These are phyloP conservation scores for Macroramphosus scolopax DNA, from an alignment of 2,797 vertebrate genomes.

Conservation along the genomic window DNA sequence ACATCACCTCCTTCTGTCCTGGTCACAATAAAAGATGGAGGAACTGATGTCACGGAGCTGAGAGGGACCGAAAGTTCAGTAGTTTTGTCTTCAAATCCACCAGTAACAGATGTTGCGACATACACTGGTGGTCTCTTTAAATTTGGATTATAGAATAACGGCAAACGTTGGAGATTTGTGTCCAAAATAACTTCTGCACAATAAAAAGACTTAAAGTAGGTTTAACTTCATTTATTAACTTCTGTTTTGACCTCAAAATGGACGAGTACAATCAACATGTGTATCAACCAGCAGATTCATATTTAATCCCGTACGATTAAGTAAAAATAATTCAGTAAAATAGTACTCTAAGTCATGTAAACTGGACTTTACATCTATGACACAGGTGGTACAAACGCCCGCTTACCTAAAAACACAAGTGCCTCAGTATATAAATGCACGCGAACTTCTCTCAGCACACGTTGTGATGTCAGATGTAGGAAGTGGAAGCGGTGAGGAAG, in stretches of 20 bases:
- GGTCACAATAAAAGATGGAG: slow-evolving; percentile 29
- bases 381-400: slow-evolving; percentile 53
- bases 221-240: slow-evolving; percentile 47
- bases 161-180: background rate
- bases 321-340: too few species aligned
- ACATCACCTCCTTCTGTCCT: slow-evolving; percentile 15
- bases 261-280: slow-evolving; percentile 56
- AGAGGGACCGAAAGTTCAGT: slow-evolving; percentile 4
- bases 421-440: slow-evolving; percentile 45
- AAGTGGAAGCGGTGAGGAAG: too few species aligned
- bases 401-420: slow-evolving; percentile 47
- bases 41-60: slow-evolving; percentile 27
- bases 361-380: slow-evolving; percentile 47
- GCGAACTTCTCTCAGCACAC: slow-evolving; percentile 35
- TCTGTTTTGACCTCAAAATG: slow-evolving; percentile 57
- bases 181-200: background rate
- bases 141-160: too few species aligned
- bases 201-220: slow-evolving; percentile 13
- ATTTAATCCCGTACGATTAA: too few species aligned
- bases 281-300: slow-evolving; percentile 67
- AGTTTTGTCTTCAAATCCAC: too few species aligned
- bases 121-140: too few species aligned
- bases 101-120: too few species aligned
- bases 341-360: slow-evolving; percentile 64
- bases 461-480: too few species aligned